Conservation (phyloP, 2,113 vertebrate species). For the Ellobius talpinus region DNA sequence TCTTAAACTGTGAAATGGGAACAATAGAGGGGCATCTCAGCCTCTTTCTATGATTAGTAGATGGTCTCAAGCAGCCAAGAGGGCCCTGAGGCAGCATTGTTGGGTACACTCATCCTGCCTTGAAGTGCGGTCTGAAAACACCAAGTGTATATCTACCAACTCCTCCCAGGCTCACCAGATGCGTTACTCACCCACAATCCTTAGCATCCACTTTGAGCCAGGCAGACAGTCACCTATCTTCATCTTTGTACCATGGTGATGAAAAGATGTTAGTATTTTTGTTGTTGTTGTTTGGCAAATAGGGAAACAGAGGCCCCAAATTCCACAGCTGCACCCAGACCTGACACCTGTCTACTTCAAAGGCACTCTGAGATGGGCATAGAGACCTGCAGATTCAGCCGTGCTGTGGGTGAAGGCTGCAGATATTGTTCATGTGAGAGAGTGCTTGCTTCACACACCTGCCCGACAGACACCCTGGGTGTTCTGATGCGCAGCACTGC, state of each 20-base stretch:
- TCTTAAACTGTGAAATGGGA: neutral
- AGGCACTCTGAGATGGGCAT: neutral
- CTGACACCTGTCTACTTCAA: neutral
- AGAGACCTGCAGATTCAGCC: neutral
- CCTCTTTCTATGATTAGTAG: neutral
- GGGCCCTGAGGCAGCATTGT: neutral
- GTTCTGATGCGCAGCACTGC: neutral
- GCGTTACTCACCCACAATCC: neutral
- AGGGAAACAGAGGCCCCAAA: neutral
- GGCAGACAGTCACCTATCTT: neutral
- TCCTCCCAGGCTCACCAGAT: neutral
- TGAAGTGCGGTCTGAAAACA: neutral
- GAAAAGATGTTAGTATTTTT: neutral
- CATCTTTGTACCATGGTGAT: neutral
- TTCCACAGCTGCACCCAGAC: neutral
- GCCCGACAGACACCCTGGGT: neutral
- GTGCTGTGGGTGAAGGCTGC: no score
- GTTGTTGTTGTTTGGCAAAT: neutral
- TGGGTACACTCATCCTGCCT: neutral
- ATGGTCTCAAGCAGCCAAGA: conserved; percentile 38
- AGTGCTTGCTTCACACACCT: neutral
- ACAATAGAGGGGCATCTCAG: neutral
- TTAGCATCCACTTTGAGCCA: neutral
- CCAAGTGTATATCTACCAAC: neutral
- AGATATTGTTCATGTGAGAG: neutral